These are phyloP conservation scores for Eretmocerus hayati DNA, from an alignment of 2,888 invertebrate genomes.

Conservation along the genomic window DNA sequence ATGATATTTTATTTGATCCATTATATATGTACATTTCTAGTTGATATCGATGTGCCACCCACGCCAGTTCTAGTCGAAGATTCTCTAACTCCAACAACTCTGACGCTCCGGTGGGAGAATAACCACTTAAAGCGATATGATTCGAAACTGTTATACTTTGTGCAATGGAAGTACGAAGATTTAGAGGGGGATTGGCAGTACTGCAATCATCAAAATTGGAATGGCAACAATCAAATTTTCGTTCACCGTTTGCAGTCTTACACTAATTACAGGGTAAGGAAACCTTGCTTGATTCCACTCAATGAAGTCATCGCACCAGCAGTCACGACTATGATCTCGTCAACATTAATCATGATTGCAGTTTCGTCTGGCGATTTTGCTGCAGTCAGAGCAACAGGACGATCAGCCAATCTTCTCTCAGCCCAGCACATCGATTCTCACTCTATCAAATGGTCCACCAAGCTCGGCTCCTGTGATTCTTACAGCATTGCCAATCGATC, in stretches of 20 bases:
- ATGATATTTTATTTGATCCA: too few relatives aligned
- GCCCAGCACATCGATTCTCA: conserved; percentile 70
- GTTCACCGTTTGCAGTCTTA: conserved; percentile 78
- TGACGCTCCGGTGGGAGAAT: conserved; percentile 72
- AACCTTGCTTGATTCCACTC: neutral
- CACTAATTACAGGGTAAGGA: conserved; percentile 79
- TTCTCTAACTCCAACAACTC: conserved; percentile 66
- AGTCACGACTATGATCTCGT: too few relatives aligned
- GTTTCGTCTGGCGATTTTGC: conserved; percentile 81
- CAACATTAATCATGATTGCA: conserved; percentile 48
- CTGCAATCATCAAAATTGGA: conserved; percentile 67
- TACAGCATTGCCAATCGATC: conserved; percentile 71
- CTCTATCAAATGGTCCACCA: conserved; percentile 66
- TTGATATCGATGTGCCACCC: conserved; percentile 62
- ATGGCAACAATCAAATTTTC: conserved; percentile 58
- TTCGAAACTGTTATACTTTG: conserved; percentile 54
- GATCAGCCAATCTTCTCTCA: conserved; percentile 66
- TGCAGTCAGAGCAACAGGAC: conserved; percentile 55
- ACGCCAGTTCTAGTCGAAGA: conserved; percentile 74
- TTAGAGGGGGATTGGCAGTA: conserved; percentile 70
- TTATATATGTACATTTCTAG: conserved; percentile 38
- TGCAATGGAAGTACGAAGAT: conserved; percentile 72
- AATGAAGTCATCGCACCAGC: too few relatives aligned
- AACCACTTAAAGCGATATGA: conserved; percentile 41
- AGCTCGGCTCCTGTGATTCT: conserved; percentile 70